Percentiles rank a stretch among this genome's conserved stretches.
These are phyloP conservation scores for Pharmacophagus antenor DNA, from an alignment of 2,888 invertebrate species.

Conservation along the genomic window DNA sequence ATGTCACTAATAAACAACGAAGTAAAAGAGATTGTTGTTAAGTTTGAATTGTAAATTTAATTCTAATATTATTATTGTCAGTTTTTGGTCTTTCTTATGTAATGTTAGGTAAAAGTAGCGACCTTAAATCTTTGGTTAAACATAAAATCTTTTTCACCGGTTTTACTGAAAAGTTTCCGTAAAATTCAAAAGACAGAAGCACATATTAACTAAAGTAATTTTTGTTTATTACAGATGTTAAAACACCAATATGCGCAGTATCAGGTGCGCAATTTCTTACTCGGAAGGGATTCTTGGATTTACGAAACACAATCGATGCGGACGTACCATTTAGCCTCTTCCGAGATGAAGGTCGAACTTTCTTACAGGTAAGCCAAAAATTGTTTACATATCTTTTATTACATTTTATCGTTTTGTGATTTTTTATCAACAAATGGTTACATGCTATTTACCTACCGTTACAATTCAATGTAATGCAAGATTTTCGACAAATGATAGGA, in stretches of 20 bases:
- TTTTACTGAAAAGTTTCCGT: too few relatives aligned
- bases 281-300: slow-evolving; percentile 88
- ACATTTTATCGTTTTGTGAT: neutral
- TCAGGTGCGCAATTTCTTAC: slow-evolving; percentile 92
- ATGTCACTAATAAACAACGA: too few relatives aligned
- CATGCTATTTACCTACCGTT: too few relatives aligned
- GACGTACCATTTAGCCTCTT: slow-evolving; percentile 91
- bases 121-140: too few relatives aligned
- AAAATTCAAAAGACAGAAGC: too few relatives aligned
- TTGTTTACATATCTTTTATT: neutral
- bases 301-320: slow-evolving; percentile 87
- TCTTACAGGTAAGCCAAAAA: slow-evolving; percentile 83
- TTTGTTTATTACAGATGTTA: slow-evolving; percentile 81
- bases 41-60: too few relatives aligned
- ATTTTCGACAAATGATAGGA: neutral
- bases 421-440: neutral
- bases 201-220: neutral
- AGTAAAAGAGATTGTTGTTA: too few relatives aligned
- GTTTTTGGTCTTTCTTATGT: too few relatives aligned
- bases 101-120: too few relatives aligned
- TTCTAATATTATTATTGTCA: too few relatives aligned
- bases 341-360: slow-evolving; percentile 90
- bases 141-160: too few relatives aligned
- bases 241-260: slow-evolving; percentile 91
- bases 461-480: too few relatives aligned